Percentiles rank a stretch among this genome's conserved stretches.
These are phyloP conservation scores for Platycnemis pennipes DNA, from an alignment of 2,888 invertebrate genomes.

Conservation along the genomic window DNA sequence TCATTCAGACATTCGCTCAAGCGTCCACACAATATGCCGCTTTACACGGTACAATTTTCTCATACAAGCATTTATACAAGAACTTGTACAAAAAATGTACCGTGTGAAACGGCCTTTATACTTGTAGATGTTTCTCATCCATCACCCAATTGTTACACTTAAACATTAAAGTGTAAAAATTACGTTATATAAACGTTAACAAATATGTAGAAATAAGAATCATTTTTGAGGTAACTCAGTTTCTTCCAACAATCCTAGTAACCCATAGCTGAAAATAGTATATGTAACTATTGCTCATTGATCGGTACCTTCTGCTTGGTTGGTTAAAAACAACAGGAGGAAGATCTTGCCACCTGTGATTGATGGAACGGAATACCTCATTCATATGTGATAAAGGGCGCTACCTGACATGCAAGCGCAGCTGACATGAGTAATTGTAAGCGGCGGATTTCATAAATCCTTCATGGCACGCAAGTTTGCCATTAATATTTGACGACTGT, in stretches of 20 bases:
- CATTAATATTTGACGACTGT: not conserved
- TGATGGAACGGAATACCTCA: not conserved
- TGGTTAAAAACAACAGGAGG: not conserved
- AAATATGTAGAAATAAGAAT: too few relatives aligned
- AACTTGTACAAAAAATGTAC: too few relatives aligned
- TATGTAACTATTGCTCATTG: not conserved
- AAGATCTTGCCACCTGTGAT: not conserved
- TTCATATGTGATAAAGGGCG: constrained; percentile 11
- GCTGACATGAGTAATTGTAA: not conserved
- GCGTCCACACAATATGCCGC: too few relatives aligned
- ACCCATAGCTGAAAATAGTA: not conserved
- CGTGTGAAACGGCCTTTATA: too few relatives aligned
- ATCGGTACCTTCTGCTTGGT: not conserved
- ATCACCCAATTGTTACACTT: too few relatives aligned
- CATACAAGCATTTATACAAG: too few relatives aligned
- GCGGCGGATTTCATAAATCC: not conserved
- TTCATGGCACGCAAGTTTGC: not conserved
- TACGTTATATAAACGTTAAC: too few relatives aligned
- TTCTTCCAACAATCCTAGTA: not conserved
- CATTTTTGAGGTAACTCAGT: not conserved
- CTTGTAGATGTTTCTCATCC: too few relatives aligned
- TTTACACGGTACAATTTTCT: too few relatives aligned
- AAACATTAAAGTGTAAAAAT: too few relatives aligned
- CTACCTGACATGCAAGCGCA: not conserved
- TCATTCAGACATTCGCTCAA: too few relatives aligned